A percentile compares a stretch with the other conserved stretches of the same genome.
Conservation (phyloP, 2,113 vertebrate species). For the Hipposideros armiger region DNA sequence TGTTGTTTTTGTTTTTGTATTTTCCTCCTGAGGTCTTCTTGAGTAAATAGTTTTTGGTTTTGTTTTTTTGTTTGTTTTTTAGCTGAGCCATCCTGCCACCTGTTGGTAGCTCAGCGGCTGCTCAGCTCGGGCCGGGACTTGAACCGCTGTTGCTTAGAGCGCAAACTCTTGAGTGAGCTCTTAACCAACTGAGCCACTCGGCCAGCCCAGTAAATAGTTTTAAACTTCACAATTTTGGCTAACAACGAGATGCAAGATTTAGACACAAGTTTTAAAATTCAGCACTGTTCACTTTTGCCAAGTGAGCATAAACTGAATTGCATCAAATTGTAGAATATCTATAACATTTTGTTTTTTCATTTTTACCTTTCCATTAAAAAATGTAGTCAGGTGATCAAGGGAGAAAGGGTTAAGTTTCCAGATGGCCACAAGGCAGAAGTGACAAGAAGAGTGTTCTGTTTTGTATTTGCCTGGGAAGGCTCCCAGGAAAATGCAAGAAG, state of each 20-base stretch:
- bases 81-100: too few relatives aligned
- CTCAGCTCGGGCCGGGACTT: too few relatives aligned
- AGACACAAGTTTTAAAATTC: conserved; percentile 22
- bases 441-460: neutral
- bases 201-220: neutral
- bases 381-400: neutral
- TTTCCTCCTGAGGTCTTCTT: conserved; percentile 36
- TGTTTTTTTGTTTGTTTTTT: neutral
- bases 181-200: too few relatives aligned
- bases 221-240: conserved; percentile 30
- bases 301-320: neutral
- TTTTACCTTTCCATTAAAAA: conserved; percentile 42
- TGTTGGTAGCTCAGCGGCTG: too few relatives aligned
- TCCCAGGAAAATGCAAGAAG: neutral
- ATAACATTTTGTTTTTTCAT: neutral
- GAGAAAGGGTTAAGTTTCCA: neutral
- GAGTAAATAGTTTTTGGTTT: conserved; percentile 49
- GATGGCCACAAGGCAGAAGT: neutral
- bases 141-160: too few relatives aligned
- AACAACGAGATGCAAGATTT: neutral
- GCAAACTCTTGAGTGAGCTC: too few relatives aligned
- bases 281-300: conserved; percentile 22
- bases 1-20: neutral
- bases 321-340: neutral
- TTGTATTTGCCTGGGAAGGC: neutral